These are phyloP conservation scores for Zaprionus gabonicus DNA, from an alignment of 1,140 invertebrate genomes.

Conservation along the genomic window DNA sequence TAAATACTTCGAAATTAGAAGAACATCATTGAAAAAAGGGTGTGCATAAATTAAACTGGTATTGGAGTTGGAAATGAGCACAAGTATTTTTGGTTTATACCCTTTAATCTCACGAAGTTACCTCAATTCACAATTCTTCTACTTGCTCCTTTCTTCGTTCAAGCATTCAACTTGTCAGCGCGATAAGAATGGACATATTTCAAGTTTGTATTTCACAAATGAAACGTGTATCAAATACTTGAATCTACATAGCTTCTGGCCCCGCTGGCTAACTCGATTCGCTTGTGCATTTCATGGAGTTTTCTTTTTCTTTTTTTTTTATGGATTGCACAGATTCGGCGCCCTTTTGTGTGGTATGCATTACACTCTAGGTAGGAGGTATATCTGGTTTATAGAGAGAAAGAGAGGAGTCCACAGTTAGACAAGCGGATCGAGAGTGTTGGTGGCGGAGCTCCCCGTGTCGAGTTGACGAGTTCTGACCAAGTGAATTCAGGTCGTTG, in stretches of 20 bases:
- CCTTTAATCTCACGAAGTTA: background rate
- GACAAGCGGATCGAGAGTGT: conserved; percentile 20
- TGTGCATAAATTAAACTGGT: background rate
- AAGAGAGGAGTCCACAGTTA: background rate
- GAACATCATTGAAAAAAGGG: background rate
- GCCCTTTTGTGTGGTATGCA: background rate
- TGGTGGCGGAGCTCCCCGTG: background rate
- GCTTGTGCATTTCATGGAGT: background rate
- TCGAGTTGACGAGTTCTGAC: conserved; percentile 3
- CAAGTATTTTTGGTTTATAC: background rate
- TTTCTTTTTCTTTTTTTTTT: background rate
- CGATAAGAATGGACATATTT: background rate
- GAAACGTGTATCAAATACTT: background rate
- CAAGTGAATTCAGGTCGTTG: conserved; percentile 44
- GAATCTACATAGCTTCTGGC: background rate
- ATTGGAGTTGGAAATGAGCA: background rate
- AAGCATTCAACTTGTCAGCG: background rate
- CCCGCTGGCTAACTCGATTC: background rate
- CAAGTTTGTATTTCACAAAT: background rate
- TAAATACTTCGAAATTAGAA: background rate
- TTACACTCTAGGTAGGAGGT: conserved; percentile 1
- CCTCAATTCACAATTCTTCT: background rate
- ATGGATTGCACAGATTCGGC: background rate
- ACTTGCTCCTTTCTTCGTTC: background rate
- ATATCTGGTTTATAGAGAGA: conserved; percentile 5